Evolutionary conservation across 2,113 vertebrate genomes (phyloP).

Genomic region (Ornithorhynchus anatinus): DNA sequence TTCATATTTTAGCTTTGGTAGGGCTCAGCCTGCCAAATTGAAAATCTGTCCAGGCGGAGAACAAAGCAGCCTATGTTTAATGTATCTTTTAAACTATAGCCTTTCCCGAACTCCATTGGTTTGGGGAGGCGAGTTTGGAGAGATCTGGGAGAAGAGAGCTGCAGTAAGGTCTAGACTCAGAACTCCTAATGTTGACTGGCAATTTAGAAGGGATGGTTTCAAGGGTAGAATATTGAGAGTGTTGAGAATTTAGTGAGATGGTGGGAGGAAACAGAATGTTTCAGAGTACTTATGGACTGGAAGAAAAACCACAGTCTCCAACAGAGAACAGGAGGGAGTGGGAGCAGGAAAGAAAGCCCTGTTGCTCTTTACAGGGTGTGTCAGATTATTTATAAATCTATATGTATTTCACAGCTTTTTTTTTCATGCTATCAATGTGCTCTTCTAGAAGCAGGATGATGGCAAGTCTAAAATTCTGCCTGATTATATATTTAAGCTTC

Average conservation of each 20-base stretch:
- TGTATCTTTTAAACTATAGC: too few species aligned
- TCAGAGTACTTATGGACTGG: background rate
- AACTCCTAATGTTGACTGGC: background rate
- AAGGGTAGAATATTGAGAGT: background rate
- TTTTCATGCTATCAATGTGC: background rate
- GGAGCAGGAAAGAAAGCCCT: background rate
- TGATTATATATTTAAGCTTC: background rate
- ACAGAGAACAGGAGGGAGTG: conserved; percentile 15
- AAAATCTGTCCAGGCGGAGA: background rate
- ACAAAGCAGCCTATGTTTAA: background rate
- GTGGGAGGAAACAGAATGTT: conserved; percentile 22
- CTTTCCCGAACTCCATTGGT: too few species aligned
- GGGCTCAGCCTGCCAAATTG: background rate
- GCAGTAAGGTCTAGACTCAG: background rate
- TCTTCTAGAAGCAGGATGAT: conserved; percentile 9
- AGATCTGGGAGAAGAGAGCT: background rate
- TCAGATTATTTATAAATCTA: conserved; percentile 3
- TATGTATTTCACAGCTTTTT: background rate
- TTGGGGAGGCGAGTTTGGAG: background rate
- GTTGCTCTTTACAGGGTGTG: background rate
- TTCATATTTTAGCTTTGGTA: background rate
- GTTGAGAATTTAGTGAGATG: background rate
- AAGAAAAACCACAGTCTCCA: conserved; percentile 2
- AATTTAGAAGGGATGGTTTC: background rate
- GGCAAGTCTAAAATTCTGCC: background rate